A percentile compares a stretch with the other conserved stretches of the same genome.
Conservation (phyloP, 2,888 invertebrate species). For the Aromia moschata region DNA sequence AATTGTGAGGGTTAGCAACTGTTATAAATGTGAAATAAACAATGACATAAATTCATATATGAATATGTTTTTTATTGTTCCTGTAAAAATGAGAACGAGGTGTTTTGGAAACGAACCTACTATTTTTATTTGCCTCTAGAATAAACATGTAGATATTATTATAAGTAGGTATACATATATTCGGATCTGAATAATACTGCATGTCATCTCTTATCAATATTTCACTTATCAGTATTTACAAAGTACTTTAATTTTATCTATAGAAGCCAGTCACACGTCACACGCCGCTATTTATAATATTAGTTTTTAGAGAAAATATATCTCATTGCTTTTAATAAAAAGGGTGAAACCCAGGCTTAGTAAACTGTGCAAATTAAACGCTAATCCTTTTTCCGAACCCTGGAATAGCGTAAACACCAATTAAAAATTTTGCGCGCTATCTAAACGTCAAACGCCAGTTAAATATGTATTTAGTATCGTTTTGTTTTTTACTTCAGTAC, state of each 20-base stretch:
- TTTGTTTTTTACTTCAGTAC: neutral
- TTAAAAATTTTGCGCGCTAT: no score
- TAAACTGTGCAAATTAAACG: neutral
- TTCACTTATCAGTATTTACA: constrained; percentile 44
- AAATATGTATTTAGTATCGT: neutral
- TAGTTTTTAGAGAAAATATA: constrained; percentile 7
- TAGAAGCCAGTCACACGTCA: constrained; percentile 29
- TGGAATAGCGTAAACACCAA: no score
- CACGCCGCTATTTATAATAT: constrained; percentile 27
- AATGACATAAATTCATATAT: no score
- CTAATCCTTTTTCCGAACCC: neutral
- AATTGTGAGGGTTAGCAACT: no score
- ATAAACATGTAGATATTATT: constrained; percentile 1
- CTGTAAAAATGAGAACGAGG: no score
- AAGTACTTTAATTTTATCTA: constrained; percentile 50
- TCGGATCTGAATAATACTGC: constrained; percentile 25
- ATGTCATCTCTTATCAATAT: constrained; percentile 35
- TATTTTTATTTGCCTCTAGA: neutral
- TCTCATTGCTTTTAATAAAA: constrained; percentile 18
- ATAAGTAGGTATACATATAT: constrained; percentile 16
- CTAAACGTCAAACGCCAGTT: no score
- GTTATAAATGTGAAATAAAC: no score
- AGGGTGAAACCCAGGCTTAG: constrained; percentile 3
- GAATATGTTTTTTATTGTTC: no score
- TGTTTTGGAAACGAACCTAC: neutral